Evolutionary conservation across 1,140 invertebrate genomes (phyloP).

Genomic region (Babylonia areolata): DNA sequence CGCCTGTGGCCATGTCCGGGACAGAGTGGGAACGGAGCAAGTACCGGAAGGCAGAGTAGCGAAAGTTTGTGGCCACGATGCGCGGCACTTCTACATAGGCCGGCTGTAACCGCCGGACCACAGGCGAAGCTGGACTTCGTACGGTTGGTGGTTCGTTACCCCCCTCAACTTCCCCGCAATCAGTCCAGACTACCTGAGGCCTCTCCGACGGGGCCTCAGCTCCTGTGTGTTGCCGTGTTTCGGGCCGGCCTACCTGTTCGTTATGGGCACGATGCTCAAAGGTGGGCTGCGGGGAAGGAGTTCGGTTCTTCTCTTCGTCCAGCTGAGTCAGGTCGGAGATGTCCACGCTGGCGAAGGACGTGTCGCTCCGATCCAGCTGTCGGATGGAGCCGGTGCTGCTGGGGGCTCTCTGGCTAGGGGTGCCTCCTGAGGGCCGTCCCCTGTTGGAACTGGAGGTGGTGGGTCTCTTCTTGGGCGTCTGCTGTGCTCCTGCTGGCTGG

Average conservation of each 20-base stretch:
- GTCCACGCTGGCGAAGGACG: constrained; percentile 30
- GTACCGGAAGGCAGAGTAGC: constrained; percentile 20
- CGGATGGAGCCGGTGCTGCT: not conserved
- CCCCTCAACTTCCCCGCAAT: not conserved
- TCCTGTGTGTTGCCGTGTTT: not conserved
- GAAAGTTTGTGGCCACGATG: constrained; percentile 14
- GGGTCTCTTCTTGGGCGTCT: not conserved
- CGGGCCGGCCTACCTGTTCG: not conserved
- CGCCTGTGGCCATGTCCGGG: constrained; percentile 7
- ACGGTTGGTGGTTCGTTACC: not conserved
- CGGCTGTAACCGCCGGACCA: constrained; percentile 16
- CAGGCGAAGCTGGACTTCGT: not conserved
- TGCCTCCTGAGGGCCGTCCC: not conserved
- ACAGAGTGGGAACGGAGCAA: constrained; percentile 21
- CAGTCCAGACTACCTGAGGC: not conserved
- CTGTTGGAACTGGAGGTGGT: not conserved
- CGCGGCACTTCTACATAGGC: constrained; percentile 22
- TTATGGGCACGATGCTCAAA: not conserved
- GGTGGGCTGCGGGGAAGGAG: constrained; percentile 32
- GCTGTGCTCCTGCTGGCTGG: not conserved
- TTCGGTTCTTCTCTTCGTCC: constrained; percentile 25
- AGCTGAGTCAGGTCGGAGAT: constrained; percentile 32
- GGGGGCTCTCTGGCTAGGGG: not conserved
- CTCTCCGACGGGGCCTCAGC: not conserved
- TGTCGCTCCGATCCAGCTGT: constrained; percentile 28